Conservation (phyloP, 2,797 vertebrate genomes). For the Brachymystax lenok region DNA sequence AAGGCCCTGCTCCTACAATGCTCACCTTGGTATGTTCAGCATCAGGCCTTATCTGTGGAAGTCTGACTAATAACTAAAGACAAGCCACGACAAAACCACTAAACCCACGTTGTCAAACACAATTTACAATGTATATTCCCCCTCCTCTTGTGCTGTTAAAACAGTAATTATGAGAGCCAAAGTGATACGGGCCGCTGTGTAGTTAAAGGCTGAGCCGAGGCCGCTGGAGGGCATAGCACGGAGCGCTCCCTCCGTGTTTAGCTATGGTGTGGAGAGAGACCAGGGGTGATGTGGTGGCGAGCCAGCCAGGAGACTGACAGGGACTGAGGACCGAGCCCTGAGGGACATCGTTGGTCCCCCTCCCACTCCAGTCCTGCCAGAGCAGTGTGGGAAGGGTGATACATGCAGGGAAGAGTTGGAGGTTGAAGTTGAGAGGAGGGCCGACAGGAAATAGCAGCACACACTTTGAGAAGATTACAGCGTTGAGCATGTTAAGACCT, state of each 20-base stretch:
- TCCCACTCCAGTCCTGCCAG: constrained; percentile 66
- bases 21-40: constrained; percentile 78
- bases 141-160: constrained; percentile 76
- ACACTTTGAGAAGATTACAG: constrained; percentile 86
- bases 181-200: constrained; percentile 75
- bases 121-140: constrained; percentile 92
- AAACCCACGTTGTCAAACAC: constrained; percentile 97
- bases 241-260: constrained; percentile 61
- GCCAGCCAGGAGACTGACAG: constrained; percentile 59
- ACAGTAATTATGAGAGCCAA: constrained; percentile 88
- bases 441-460: constrained; percentile 85
- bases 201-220: constrained; percentile 80
- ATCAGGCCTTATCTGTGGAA: constrained; percentile 83
- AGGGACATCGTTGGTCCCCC: not conserved
- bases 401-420: constrained; percentile 84
- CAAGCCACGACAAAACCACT: constrained; percentile 91
- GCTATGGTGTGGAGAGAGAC: constrained; percentile 67
- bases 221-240: constrained; percentile 73
- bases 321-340: constrained; percentile 59
- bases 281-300: constrained; percentile 70
- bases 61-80: constrained; percentile 92
- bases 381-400: constrained; percentile 82
- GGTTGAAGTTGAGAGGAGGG: constrained; percentile 91
- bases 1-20: constrained; percentile 78
- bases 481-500: constrained; percentile 81